Conservation (phyloP, 2,888 invertebrate genomes). For the Mesodorylaimus sp. region DNA sequence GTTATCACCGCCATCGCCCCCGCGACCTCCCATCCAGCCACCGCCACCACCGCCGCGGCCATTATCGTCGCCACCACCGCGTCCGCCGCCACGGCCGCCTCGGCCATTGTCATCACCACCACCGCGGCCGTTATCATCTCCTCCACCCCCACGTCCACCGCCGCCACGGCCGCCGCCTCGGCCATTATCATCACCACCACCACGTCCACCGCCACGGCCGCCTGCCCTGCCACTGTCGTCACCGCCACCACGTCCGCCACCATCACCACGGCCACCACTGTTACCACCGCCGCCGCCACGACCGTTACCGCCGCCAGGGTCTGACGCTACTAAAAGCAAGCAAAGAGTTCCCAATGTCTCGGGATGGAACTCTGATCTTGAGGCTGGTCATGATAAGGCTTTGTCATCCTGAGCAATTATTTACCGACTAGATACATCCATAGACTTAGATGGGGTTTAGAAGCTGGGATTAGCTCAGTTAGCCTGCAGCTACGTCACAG, state of each 20-base stretch:
- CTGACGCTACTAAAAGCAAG: too few relatives aligned
- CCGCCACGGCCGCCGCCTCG: not conserved
- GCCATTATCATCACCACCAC: not conserved
- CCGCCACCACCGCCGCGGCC: not conserved
- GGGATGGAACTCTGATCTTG: too few relatives aligned
- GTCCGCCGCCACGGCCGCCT: not conserved
- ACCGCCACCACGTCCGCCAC: not conserved
- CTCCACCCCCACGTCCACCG: not conserved
- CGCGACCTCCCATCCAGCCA: not conserved
- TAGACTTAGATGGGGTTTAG: too few relatives aligned
- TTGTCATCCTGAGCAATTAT: too few relatives aligned
- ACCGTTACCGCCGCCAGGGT: not conserved
- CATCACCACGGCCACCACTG: not conserved
- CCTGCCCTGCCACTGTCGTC: not conserved
- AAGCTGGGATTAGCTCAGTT: too few relatives aligned
- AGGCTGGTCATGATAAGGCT: too few relatives aligned
- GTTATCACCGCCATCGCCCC: not conserved
- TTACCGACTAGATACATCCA: too few relatives aligned
- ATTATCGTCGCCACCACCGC: not conserved
- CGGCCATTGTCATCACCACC: not conserved
- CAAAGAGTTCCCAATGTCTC: too few relatives aligned
- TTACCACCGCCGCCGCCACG: not conserved
- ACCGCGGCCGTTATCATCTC: not conserved
- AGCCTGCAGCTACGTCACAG: too few relatives aligned
- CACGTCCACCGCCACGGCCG: not conserved